These are phyloP conservation scores for Scaptomyza parva DNA, from an alignment of 2,888 invertebrate genomes.

Conservation along the genomic window DNA sequence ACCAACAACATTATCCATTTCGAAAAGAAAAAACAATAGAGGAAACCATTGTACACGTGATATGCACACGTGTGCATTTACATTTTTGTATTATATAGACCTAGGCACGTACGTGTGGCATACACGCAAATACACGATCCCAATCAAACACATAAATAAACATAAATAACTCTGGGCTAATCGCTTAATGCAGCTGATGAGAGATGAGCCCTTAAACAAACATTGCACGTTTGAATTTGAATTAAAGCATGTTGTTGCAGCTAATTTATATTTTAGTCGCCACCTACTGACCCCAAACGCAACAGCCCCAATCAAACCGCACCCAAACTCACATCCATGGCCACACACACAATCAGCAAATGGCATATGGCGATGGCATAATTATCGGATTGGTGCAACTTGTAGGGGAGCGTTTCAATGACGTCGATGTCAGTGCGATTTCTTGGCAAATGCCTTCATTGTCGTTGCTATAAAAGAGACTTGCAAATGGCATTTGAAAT, in stretches of 20 bases:
- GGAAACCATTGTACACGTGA: slow-evolving; percentile 57
- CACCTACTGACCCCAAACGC: slow-evolving; percentile 2
- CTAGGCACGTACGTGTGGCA: slow-evolving; percentile 7
- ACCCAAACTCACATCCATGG: neutral
- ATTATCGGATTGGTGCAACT: slow-evolving; percentile 67
- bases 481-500: slow-evolving; percentile 72
- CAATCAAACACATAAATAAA: slow-evolving; percentile 6
- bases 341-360: slow-evolving; percentile 51
- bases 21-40: slow-evolving; percentile 45
- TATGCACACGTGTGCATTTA: slow-evolving; percentile 73
- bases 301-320: neutral
- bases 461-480: slow-evolving; percentile 70
- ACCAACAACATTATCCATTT: slow-evolving; percentile 41
- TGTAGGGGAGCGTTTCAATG: slow-evolving; percentile 20
- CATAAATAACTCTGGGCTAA: slow-evolving; percentile 47
- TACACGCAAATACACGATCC: neutral
- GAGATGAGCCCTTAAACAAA: slow-evolving; percentile 49
- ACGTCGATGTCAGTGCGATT: slow-evolving; percentile 8
- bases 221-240: slow-evolving; percentile 44
- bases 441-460: slow-evolving; percentile 66
- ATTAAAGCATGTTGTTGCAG: slow-evolving; percentile 47
- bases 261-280: slow-evolving; percentile 47
- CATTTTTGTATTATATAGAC: slow-evolving; percentile 64
- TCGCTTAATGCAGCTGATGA: slow-evolving; percentile 64
- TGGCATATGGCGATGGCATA: slow-evolving; percentile 62